Conservation (phyloP, 2,797 vertebrate species). For the Pogonophryne albipinna region DNA sequence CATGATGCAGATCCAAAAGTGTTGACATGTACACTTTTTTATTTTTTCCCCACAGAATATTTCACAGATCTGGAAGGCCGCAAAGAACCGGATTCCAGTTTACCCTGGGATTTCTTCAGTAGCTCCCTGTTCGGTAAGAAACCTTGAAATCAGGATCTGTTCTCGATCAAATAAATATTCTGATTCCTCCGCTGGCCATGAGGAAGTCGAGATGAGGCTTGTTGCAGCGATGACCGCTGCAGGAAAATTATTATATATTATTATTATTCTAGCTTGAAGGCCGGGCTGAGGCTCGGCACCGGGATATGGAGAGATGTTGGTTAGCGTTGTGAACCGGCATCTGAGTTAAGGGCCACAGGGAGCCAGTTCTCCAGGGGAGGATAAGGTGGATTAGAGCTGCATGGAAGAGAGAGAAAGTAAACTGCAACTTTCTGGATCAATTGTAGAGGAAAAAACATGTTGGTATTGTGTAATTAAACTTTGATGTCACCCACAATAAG, state of each 20-base stretch:
- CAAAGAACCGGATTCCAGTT: conserved; percentile 87
- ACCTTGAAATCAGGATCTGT: neutral
- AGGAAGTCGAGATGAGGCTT: neutral
- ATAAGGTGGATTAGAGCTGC: conserved; percentile 36
- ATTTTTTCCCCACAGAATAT: conserved; percentile 86
- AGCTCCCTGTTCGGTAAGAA: conserved; percentile 94
- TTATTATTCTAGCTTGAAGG: conserved; percentile 20
- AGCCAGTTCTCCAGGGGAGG: conserved; percentile 38
- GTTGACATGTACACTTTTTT: neutral
- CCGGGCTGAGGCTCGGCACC: conserved; percentile 12
- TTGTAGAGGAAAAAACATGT: neutral
- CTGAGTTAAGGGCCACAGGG: conserved; percentile 45
- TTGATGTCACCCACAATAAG: neutral
- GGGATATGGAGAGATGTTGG: conserved; percentile 16
- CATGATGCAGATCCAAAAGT: neutral
- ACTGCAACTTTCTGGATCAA: conserved; percentile 10
- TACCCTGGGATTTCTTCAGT: conserved; percentile 97
- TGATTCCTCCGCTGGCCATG: conserved; percentile 11
- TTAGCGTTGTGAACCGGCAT: conserved; percentile 20
- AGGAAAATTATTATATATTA: conserved; percentile 14
- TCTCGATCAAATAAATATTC: conserved; percentile 18
- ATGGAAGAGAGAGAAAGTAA: conserved; percentile 25
- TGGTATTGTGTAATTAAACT: neutral
- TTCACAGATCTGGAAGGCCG: conserved; percentile 94
- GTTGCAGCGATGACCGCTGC: conserved; percentile 24